Percentiles rank a stretch among this genome's conserved stretches.
These are phyloP conservation scores for Epinotia nisella DNA, from an alignment of 2,888 invertebrate species.

Conservation along the genomic window DNA sequence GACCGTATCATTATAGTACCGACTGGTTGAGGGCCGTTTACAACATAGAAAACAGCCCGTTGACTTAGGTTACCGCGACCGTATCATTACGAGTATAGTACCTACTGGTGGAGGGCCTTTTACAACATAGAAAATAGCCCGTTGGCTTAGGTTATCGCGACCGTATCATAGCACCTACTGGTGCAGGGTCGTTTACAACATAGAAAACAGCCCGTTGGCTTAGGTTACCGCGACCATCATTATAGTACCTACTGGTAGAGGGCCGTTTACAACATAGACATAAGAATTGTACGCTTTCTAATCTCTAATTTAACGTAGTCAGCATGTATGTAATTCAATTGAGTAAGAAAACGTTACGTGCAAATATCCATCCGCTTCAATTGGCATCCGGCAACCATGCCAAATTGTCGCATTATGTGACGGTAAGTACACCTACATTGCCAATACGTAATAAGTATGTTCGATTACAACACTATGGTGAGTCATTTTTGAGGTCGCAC, in stretches of 20 bases:
- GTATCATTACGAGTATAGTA: no score
- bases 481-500: conserved; percentile 24
- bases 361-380: conserved; percentile 43
- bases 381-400: conserved; percentile 43
- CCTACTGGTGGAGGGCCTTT: no score
- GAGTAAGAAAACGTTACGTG: conserved; percentile 45
- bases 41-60: no score
- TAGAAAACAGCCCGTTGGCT: conserved; percentile 17
- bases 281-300: conserved; percentile 39
- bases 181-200: no score
- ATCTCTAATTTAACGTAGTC: conserved; percentile 40
- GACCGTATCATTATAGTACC: no score
- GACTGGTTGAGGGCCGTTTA: no score
- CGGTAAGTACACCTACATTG: conserved; percentile 30
- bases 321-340: conserved; percentile 42
- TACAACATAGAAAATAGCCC: conserved; percentile 4
- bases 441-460: conserved; percentile 42
- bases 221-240: conserved; percentile 21
- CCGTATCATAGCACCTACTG: no score
- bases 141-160: conserved; percentile 23
- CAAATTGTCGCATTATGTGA: conserved; percentile 44
- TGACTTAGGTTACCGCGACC: no score
- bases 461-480: conserved; percentile 41
- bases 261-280: conserved; percentile 18
- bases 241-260: conserved; percentile 1